Evolutionary conservation across 2,888 invertebrate genomes (phyloP).

Genomic region (Holacanthella duospinosa): DNA sequence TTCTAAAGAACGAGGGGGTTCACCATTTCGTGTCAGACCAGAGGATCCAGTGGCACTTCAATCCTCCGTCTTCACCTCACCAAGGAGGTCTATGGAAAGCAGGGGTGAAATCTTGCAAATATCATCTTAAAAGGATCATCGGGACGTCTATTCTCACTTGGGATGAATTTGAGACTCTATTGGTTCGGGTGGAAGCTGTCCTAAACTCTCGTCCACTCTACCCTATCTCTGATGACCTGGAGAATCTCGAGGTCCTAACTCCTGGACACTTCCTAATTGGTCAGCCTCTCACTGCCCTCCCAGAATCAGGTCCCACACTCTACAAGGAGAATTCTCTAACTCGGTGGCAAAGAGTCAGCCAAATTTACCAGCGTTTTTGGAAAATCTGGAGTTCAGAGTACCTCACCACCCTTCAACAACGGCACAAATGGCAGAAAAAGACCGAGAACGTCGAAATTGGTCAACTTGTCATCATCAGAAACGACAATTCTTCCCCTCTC

Average conservation of each 20-base stretch:
- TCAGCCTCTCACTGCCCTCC: constrained; percentile 21
- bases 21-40: too few species aligned
- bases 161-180: too few species aligned
- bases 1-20: neutral
- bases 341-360: constrained; percentile 15
- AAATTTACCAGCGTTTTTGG: constrained; percentile 15
- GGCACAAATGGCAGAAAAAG: constrained; percentile 15
- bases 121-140: constrained; percentile 18
- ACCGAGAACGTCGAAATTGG: neutral
- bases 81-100: too few species aligned
- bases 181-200: neutral
- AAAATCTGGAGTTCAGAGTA: constrained; percentile 14
- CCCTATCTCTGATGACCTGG: constrained; percentile 31
- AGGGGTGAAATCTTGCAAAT: constrained; percentile 20
- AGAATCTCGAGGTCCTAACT: constrained; percentile 31
- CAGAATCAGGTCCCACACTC: constrained; percentile 7
- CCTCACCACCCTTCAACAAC: constrained; percentile 15
- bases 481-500: neutral
- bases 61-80: constrained; percentile 20
- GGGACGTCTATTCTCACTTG: neutral
- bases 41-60: constrained; percentile 24
- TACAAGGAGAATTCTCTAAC: constrained; percentile 7
- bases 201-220: constrained; percentile 27
- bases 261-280: constrained; percentile 39
- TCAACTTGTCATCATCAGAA: constrained; percentile 14